Percentiles rank a stretch among this genome's conserved stretches.
These are phyloP conservation scores for Oreotrochilus melanogaster DNA, from an alignment of 2,113 vertebrate species.

Conservation along the genomic window DNA sequence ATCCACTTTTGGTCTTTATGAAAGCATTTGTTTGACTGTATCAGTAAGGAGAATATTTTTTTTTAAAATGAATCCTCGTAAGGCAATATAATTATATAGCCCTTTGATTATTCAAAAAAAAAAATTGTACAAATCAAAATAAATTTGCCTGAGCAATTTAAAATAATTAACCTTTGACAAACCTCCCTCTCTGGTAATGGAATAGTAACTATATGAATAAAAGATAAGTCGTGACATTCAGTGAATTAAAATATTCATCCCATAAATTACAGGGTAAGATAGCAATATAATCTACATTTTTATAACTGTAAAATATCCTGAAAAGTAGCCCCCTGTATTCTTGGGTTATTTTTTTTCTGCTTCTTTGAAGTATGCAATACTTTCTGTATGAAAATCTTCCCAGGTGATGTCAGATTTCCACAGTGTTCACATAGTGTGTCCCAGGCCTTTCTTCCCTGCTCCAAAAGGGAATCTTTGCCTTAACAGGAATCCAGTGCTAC, in stretches of 20 bases:
- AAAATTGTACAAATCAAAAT: slow-evolving; percentile 83
- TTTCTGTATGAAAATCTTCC: not conserved
- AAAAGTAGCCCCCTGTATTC: slow-evolving; percentile 22
- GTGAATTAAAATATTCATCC: slow-evolving; percentile 81
- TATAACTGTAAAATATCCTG: slow-evolving; percentile 67
- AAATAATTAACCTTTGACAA: slow-evolving; percentile 88
- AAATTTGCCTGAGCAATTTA: slow-evolving; percentile 85
- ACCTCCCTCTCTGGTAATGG: slow-evolving; percentile 80
- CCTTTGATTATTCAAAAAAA: slow-evolving; percentile 78
- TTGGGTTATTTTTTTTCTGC: slow-evolving; percentile 31
- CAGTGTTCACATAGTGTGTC: not conserved
- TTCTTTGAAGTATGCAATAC: not conserved
- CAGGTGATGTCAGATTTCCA: not conserved
- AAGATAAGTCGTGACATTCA: slow-evolving; percentile 85
- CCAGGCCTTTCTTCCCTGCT: not conserved
- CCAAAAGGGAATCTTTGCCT: not conserved
- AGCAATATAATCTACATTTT: slow-evolving; percentile 72
- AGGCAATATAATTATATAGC: slow-evolving; percentile 75
- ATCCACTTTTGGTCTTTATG: slow-evolving; percentile 34
- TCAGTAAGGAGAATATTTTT: slow-evolving; percentile 63
- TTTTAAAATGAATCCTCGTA: not conserved
- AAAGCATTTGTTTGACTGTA: slow-evolving; percentile 66
- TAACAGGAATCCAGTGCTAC: not conserved
- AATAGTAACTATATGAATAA: slow-evolving; percentile 85
- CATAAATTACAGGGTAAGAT: slow-evolving; percentile 77